These are phyloP conservation scores for Collichthys lucidus DNA, from an alignment of 2,113 vertebrate genomes.

Conservation along the genomic window DNA sequence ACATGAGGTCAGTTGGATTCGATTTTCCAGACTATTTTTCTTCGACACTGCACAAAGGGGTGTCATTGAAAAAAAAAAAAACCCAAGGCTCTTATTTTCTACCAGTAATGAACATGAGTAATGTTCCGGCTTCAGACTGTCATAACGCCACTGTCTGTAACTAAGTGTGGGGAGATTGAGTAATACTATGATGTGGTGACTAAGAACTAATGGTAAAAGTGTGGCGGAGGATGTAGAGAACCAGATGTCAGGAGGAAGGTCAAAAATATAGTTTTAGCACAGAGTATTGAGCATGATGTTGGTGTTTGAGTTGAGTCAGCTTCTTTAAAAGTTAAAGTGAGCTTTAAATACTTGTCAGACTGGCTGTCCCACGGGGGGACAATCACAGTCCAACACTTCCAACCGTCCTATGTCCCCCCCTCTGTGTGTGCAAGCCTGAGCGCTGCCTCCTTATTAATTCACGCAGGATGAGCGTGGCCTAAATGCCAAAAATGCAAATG, in stretches of 20 bases:
- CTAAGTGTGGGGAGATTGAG: conserved; percentile 59
- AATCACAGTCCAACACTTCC: neutral
- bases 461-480: neutral
- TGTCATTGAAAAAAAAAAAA: conserved; percentile 27
- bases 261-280: neutral
- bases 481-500: conserved; percentile 53
- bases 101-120: conserved; percentile 65
- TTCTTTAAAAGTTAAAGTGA: conserved; percentile 18
- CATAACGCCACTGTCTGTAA: conserved; percentile 52
- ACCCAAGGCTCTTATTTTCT: conserved; percentile 12
- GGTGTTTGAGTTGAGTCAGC: neutral
- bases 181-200: conserved; percentile 61
- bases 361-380: neutral
- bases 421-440: neutral
- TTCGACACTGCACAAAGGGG: conserved; percentile 27
- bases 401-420: neutral
- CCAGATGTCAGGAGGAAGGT: conserved; percentile 1
- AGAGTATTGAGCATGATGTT: neutral
- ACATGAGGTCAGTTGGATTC: conserved; percentile 33
- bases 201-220: conserved; percentile 30
- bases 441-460: neutral
- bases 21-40: conserved; percentile 24
- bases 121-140: conserved; percentile 52
- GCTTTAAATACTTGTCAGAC: neutral
- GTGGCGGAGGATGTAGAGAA: conserved; percentile 20